A percentile compares a stretch with the other conserved stretches of the same genome.
Evolutionary conservation across 2,113 vertebrate genomes (phyloP).

Genomic region (Chaetura pelagica): DNA sequence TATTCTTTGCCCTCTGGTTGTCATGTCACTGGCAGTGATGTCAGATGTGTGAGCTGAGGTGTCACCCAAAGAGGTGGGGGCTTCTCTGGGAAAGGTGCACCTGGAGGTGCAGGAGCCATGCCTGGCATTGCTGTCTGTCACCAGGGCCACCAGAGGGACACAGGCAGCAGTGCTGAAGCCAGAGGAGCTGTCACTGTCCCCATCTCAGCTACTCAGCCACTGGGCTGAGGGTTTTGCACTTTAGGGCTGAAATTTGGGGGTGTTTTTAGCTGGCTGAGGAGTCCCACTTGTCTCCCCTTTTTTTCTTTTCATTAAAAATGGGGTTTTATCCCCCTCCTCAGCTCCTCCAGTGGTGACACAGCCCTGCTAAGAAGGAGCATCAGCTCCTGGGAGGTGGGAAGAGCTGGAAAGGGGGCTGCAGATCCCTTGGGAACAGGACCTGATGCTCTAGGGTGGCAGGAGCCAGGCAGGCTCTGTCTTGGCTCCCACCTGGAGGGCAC

Average conservation of each 20-base stretch:
- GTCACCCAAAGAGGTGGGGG: too few relatives aligned
- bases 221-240: too few relatives aligned
- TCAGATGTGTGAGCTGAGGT: rapidly evolving
- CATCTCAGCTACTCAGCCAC: too few relatives aligned
- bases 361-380: neutral
- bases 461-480: neutral
- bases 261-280: too few relatives aligned
- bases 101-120: neutral
- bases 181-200: too few relatives aligned
- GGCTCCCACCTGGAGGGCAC: rapidly evolving
- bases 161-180: too few relatives aligned
- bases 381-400: neutral
- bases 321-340: neutral
- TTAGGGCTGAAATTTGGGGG: too few relatives aligned
- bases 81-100: neutral
- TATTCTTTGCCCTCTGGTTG: neutral
- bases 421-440: neutral
- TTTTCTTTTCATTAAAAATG: too few relatives aligned
- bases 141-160: too few relatives aligned
- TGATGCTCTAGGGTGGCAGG: neutral
- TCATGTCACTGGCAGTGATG: rapidly evolving
- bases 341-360: neutral
- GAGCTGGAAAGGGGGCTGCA: neutral
- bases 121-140: neutral
- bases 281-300: too few relatives aligned